These are phyloP conservation scores for Leptopilina clavipes DNA, from an alignment of 1,140 invertebrate species.

Conservation along the genomic window DNA sequence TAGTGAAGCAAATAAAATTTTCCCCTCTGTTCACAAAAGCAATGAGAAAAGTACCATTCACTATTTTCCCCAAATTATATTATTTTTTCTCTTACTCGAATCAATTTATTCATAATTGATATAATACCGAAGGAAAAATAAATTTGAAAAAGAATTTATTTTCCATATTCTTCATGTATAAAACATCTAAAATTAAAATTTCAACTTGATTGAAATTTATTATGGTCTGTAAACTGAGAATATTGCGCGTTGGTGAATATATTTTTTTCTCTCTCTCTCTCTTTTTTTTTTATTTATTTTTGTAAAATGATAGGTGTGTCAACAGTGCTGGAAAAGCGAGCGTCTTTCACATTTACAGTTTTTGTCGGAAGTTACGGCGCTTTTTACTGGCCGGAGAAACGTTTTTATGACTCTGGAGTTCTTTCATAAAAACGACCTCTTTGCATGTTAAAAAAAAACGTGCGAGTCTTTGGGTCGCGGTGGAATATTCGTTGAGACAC, in stretches of 20 bases:
- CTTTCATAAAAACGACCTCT: conserved; percentile 56
- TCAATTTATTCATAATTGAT: too few species aligned
- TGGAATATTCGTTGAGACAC: conserved; percentile 1
- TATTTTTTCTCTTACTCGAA: too few species aligned
- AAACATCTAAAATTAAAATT: too few species aligned
- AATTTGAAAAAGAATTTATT: too few species aligned
- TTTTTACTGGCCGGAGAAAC: conserved; percentile 61
- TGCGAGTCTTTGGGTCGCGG: background rate
- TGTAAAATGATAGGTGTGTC: conserved; percentile 10
- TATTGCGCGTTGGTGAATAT: background rate
- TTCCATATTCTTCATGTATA: too few species aligned
- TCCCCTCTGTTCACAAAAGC: conserved; percentile 32
- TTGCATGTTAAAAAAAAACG: conserved; percentile 44
- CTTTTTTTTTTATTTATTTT: too few species aligned
- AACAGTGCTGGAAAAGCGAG: conserved; percentile 10
- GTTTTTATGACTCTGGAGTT: conserved; percentile 60
- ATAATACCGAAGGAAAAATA: too few species aligned
- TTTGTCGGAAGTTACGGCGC: conserved; percentile 39
- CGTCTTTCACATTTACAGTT: conserved; percentile 44
- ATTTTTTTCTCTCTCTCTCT: background rate
- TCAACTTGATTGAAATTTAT: background rate
- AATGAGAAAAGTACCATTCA: background rate
- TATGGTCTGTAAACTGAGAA: background rate
- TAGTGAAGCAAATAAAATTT: conserved; percentile 39
- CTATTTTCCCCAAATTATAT: too few species aligned